These are phyloP conservation scores for Psittacula derbiana DNA, from an alignment of 2,797 vertebrate genomes.

Conservation along the genomic window DNA sequence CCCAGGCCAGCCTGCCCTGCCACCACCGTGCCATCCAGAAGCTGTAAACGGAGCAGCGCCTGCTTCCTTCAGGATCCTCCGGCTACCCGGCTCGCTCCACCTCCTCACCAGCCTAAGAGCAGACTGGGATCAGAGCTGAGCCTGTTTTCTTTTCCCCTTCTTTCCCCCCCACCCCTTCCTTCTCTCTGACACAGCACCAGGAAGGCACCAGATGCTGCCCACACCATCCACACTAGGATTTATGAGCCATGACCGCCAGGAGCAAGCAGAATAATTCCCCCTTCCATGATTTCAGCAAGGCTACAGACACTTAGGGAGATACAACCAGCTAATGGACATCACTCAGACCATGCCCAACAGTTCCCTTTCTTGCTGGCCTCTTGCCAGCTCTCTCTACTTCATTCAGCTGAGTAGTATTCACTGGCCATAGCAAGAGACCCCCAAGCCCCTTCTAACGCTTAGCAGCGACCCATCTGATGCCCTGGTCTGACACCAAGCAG, in stretches of 20 bases:
- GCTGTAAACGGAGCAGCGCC: not conserved
- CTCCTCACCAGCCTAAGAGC: not conserved
- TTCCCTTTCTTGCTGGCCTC: not conserved
- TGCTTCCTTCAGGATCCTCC: not conserved
- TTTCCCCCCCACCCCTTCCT: not conserved
- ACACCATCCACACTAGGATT: not conserved
- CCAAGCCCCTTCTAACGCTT: not conserved
- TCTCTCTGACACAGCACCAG: not conserved
- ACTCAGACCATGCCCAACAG: not conserved
- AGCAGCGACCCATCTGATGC: slow-evolving; percentile 36
- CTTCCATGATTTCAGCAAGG: not conserved
- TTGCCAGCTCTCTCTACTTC: slow-evolving; percentile 26
- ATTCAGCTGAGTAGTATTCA: slow-evolving; percentile 27
- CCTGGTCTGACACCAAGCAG: not conserved
- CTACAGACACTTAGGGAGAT: not conserved
- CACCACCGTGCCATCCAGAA: not conserved
- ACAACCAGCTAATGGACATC: not conserved
- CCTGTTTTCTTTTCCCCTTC: not conserved
- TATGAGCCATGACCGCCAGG: not conserved
- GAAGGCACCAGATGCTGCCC: not conserved
- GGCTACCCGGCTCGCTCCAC: not conserved
- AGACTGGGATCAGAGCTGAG: not conserved
- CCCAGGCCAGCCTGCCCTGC: not conserved
- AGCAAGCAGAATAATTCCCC: not conserved
- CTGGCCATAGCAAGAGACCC: not conserved